Conservation (phyloP, 35 echinoderm and acorn worm species). For the Holothuria glaberrima region DNA sequence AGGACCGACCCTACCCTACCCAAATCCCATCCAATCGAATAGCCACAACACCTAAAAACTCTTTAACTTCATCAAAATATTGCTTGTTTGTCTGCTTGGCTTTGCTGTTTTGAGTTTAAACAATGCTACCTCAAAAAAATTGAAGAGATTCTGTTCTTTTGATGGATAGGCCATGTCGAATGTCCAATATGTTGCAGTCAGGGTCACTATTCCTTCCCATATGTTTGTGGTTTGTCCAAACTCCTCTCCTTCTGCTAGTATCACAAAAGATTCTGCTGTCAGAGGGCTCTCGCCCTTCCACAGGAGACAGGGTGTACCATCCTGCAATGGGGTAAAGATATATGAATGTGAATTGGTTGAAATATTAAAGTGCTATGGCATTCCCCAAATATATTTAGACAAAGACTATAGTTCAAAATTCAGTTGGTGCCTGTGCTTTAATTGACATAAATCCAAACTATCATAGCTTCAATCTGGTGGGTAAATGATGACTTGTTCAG, state of each 20-base stretch:
- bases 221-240: slow-evolving; percentile 4
- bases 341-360: no score
- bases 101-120: not conserved
- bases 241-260: not conserved
- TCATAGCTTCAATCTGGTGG: no score
- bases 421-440: no score
- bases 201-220: not conserved
- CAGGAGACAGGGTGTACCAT: not conserved
- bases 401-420: no score
- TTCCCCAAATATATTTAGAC: no score
- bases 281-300: not conserved
- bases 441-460: no score
- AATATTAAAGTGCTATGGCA: no score
- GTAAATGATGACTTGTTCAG: no score
- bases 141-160: slow-evolving; percentile 5
- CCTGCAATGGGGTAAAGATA: no score
- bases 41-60: not conserved
- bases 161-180: not conserved
- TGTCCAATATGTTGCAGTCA: not conserved
- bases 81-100: not conserved
- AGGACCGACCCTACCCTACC: no score
- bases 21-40: not conserved
- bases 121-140: not conserved
- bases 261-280: not conserved
- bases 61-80: not conserved